These are phyloP conservation scores for Gadopsis marmoratus DNA, from an alignment of 2,797 vertebrate genomes.

Conservation along the genomic window DNA sequence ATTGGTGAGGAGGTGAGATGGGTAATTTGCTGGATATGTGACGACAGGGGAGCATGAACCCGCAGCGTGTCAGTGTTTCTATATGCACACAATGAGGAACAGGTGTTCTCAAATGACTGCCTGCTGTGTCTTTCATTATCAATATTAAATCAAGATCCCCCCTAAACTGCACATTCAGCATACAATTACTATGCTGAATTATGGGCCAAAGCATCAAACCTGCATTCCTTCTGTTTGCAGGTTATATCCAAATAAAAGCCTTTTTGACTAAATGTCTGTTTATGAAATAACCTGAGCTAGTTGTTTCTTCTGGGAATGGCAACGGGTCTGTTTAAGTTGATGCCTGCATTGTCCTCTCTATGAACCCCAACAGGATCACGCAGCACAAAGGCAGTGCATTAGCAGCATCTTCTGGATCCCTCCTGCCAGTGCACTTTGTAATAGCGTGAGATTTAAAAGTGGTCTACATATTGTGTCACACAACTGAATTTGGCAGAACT, in stretches of 20 bases:
- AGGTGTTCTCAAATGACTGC: conserved; percentile 57
- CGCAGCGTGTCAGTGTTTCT: conserved; percentile 21
- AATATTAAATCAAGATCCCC: conserved; percentile 42
- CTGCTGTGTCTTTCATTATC: conserved; percentile 54
- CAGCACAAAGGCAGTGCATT: not conserved
- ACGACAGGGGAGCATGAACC: conserved; percentile 40
- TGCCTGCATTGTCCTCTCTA: conserved; percentile 44
- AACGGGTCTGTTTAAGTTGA: conserved; percentile 27
- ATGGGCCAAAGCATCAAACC: not conserved
- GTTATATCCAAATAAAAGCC: not conserved
- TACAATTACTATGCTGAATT: conserved; percentile 11
- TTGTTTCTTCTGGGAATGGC: conserved; percentile 22
- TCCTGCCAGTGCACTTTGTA: conserved; percentile 49
- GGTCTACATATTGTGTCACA: not conserved
- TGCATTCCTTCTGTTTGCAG: not conserved
- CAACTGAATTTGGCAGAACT: not conserved
- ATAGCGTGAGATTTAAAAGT: not conserved
- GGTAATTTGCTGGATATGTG: conserved; percentile 11
- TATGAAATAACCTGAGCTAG: not conserved
- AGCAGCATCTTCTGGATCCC: conserved; percentile 69
- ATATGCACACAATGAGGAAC: conserved; percentile 42
- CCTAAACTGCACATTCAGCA: conserved; percentile 26
- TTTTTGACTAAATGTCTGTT: not conserved
- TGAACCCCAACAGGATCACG: conserved; percentile 36
- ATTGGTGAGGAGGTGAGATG: not conserved